Base-by-base conservation (phyloP, 2,797 vertebrate genomes). In the Valencia hispanica region DNA sequence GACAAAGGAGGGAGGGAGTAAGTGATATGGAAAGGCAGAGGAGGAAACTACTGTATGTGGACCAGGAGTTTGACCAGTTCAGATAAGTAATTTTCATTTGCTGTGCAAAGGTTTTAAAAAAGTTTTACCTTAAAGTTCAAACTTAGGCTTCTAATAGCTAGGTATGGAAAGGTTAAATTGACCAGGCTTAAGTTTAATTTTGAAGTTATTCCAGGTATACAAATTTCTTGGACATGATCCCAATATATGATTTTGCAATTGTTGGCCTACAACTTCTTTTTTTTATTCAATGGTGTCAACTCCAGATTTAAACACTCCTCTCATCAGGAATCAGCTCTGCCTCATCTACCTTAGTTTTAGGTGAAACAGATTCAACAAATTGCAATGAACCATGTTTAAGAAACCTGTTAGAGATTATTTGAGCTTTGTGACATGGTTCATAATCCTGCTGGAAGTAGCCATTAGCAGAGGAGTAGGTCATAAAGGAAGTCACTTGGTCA, bases 1-100 rank as follows among this genome's bases (percentile, higher is more conserved):
- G 93, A 91, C 90, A 93, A 91, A 88, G 84, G 86, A 79, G 80
- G 84, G 87, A 77, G 83, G 86, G 86, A 85, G 75, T 59, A 82
- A 63, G 86, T 81, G 72, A 74, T 79, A 77, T 83, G 79, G 79
- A 79, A 79, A 78, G 48, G 66, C 79, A 61, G 47, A 39, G 75
- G 82, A 85, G 87, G 87, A 89, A 88, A 84, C 77, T 51, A 70
- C 72, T 18, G n/a, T n/a, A n/a, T n/a, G n/a, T 68, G 12, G 53
- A 85, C 68, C 76, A 48, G 47, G 41, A 77, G 72, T 57, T 50
- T 79, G 30, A 59, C 36, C 22, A 43, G n/a, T 72, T 43, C 51
- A 73, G 18, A 61, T 74, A 18, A 27, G 71, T 27, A 51, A 66
- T 78, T 71, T 50, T 80, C 72, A 70, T 80, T 84, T 47, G 30